A percentile compares a stretch with the other conserved stretches of the same genome.
Conservation (phyloP, 35 echinoderm and acorn worm species). For the Lytechinus pictus region DNA sequence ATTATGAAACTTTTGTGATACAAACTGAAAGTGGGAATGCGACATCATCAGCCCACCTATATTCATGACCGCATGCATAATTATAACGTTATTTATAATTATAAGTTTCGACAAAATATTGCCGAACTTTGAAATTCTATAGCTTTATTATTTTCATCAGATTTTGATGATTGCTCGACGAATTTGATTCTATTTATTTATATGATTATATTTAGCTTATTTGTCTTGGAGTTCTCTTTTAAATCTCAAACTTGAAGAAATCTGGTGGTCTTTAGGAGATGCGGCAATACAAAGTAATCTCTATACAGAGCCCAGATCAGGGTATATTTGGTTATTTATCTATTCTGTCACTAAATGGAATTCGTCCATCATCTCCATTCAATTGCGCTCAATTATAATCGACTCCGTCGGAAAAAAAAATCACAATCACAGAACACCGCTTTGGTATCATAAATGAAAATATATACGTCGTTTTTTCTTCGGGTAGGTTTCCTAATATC, state of each 20-base stretch:
- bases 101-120: too few species aligned
- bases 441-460: slow-evolving; percentile 6
- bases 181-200: too few species aligned
- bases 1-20: too few species aligned
- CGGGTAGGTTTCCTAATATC: neutral
- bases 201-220: too few species aligned
- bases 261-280: neutral
- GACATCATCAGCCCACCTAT: too few species aligned
- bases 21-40: too few species aligned
- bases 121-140: too few species aligned
- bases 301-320: neutral
- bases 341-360: neutral
- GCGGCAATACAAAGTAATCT: neutral
- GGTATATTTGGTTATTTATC: slow-evolving; percentile 14
- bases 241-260: neutral
- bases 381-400: slow-evolving; percentile 13
- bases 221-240: neutral
- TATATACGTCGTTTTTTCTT: slow-evolving; percentile 19
- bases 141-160: too few species aligned
- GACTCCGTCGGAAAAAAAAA: neutral
- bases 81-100: too few species aligned
- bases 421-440: neutral
- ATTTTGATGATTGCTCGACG: too few species aligned
- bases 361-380: slow-evolving; percentile 1
- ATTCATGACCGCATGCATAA: too few species aligned